Percentiles rank a stretch among this genome's conserved stretches.
These are phyloP conservation scores for Morbakka virulenta DNA, from an alignment of 30 jellyfish, hydroid and myxozoan species.

Conservation along the genomic window DNA sequence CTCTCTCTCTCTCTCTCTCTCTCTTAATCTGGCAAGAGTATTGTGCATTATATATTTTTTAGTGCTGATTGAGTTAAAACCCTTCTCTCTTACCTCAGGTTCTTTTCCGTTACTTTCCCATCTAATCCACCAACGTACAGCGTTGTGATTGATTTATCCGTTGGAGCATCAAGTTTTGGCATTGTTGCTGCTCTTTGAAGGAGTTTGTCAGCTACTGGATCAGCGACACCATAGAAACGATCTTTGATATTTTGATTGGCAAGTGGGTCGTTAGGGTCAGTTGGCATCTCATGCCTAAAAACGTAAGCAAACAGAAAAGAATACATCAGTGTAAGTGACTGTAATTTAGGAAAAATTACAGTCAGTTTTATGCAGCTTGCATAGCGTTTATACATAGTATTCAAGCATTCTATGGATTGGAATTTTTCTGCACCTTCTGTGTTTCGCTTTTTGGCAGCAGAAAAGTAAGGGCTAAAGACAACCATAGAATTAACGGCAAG, in stretches of 20 bases:
- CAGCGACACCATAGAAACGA: slow-evolving; percentile 91
- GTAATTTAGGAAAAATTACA: no score
- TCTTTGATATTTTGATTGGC: slow-evolving; percentile 88
- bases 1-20: no score
- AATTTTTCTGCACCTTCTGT: no score
- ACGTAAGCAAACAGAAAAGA: no score
- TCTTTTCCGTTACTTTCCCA: slow-evolving; percentile 77
- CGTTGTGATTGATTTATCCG: slow-evolving; percentile 82
- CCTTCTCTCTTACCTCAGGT: slow-evolving; percentile 53
- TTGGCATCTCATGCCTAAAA: slow-evolving; percentile 98
- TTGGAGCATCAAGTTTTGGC: slow-evolving; percentile 95
- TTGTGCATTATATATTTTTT: not conserved
- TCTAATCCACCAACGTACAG: slow-evolving; percentile 93
- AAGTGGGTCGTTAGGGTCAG: slow-evolving; percentile 87
- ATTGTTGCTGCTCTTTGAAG: slow-evolving; percentile 76
- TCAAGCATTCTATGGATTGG: no score
- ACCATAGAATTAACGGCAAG: no score
- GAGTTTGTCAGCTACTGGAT: slow-evolving; percentile 94
- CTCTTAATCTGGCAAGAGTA: no score
- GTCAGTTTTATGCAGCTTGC: not conserved
- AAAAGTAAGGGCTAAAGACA: no score
- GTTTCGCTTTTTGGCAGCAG: no score
- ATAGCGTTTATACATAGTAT: not conserved
- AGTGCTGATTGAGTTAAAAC: not conserved
- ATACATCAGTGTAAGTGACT: no score